A percentile compares a stretch with the other conserved stretches of the same genome.
phyloP scores from a whole-genome alignment of 37 sponge, comb jelly and placozoan species.

The Cladorhizidae sp. region DNA sequence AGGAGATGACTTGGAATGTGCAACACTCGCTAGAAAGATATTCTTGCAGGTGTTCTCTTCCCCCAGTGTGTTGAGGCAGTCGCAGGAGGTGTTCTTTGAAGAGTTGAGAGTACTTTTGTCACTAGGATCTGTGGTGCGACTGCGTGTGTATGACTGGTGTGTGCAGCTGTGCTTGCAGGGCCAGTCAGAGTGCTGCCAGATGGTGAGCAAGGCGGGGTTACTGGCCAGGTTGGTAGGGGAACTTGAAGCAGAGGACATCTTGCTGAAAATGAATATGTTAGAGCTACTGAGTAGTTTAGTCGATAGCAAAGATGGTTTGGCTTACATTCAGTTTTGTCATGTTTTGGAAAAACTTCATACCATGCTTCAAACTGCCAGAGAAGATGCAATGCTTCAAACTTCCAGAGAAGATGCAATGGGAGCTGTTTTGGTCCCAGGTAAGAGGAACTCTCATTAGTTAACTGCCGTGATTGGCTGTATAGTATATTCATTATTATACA shows the following conservation, averaged over 20 bases:
- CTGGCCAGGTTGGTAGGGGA: constrained; percentile 47
- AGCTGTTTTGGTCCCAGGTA: constrained; percentile 58
- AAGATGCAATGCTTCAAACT: too few relatives aligned
- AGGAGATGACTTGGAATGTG: constrained; percentile 49
- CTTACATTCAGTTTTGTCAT: constrained; percentile 21
- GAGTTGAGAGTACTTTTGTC: constrained; percentile 39
- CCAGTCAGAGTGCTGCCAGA: constrained; percentile 10
- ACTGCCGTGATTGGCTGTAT: too few relatives aligned
- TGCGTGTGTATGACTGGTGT: constrained; percentile 70
- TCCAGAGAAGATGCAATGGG: constrained; percentile 41
- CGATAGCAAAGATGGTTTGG: constrained; percentile 22
- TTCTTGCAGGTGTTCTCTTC: constrained; percentile 29
- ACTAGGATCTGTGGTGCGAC: constrained; percentile 56
- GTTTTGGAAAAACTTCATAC: constrained; percentile 48
- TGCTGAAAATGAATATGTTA: constrained; percentile 67
- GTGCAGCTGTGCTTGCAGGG: constrained; percentile 9
- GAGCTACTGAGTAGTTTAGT: constrained; percentile 54
- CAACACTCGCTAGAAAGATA: constrained; percentile 19
- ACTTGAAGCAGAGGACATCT: constrained; percentile 50
- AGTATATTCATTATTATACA: too few relatives aligned
- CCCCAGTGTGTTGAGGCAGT: too few relatives aligned
- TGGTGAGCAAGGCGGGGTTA: constrained; percentile 32
- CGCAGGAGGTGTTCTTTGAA: constrained; percentile 15
- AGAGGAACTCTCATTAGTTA: too few relatives aligned
- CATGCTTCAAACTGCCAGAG: too few relatives aligned